These are phyloP conservation scores for Colostygia pectinataria DNA, from an alignment of 2,888 invertebrate genomes.

Conservation along the genomic window DNA sequence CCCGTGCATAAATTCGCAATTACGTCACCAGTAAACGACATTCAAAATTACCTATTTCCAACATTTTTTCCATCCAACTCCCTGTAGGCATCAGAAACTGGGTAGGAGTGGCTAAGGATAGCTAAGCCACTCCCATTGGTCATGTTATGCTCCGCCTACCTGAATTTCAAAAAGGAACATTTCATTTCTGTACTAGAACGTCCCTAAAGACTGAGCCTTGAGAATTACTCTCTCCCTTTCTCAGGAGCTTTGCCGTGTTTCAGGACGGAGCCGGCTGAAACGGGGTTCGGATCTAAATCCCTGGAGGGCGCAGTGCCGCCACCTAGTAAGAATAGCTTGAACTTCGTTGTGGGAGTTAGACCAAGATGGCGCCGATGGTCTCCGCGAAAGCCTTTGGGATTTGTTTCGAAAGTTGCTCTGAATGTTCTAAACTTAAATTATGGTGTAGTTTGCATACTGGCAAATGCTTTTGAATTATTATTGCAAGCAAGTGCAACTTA, in stretches of 20 bases:
- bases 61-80: slow-evolving; percentile 75
- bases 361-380: slow-evolving; percentile 69
- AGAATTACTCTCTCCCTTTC: slow-evolving; percentile 80
- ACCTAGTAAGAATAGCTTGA: slow-evolving; percentile 48
- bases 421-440: slow-evolving; percentile 31
- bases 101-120: slow-evolving; percentile 67
- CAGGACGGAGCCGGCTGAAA: slow-evolving; percentile 75
- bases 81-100: slow-evolving; percentile 79
- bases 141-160: slow-evolving; percentile 64
- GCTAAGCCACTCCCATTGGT: slow-evolving; percentile 70
- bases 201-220: slow-evolving; percentile 72
- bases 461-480: slow-evolving; percentile 7
- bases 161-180: slow-evolving; percentile 67
- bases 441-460: slow-evolving; percentile 16
- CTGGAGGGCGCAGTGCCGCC: slow-evolving; percentile 54
- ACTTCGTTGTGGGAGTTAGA: slow-evolving; percentile 47
- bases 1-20: slow-evolving; percentile 68
- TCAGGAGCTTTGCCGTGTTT: slow-evolving; percentile 61
- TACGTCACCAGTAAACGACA: slow-evolving; percentile 71
- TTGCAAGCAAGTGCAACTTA: background rate
- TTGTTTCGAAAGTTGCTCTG: slow-evolving; percentile 43
- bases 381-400: slow-evolving; percentile 39
- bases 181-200: slow-evolving; percentile 43
- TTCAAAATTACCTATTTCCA: slow-evolving; percentile 78
- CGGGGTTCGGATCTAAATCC: slow-evolving; percentile 62